Evolutionary conservation across 2,888 invertebrate genomes (phyloP).

Genomic region (Cyclophora albipunctata): DNA sequence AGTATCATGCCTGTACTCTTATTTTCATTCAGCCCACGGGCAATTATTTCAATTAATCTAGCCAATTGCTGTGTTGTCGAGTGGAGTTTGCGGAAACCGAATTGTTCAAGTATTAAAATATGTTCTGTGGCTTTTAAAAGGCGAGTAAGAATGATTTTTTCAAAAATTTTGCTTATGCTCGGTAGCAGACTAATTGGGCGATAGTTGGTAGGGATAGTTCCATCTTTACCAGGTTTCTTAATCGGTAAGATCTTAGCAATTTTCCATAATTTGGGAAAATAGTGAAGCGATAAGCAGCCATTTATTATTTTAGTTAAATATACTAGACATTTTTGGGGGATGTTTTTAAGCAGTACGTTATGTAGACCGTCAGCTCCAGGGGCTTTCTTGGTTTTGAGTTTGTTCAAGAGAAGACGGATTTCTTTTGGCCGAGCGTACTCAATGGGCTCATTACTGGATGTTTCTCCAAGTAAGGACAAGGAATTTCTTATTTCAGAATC

Average conservation of each 20-base stretch:
- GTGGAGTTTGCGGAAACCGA: conserved; percentile 7
- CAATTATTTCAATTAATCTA: conserved; percentile 1
- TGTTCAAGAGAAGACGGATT: background rate
- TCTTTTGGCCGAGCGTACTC: background rate
- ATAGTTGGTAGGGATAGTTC: background rate
- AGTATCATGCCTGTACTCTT: background rate
- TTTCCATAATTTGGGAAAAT: conserved; percentile 7
- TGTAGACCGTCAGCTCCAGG: background rate
- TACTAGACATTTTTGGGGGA: background rate
- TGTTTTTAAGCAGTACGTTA: background rate
- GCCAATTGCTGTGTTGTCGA: conserved; percentile 10
- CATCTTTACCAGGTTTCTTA: conserved; percentile 11
- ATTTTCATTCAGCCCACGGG: background rate
- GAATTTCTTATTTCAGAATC: background rate
- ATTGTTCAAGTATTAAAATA: conserved; percentile 6
- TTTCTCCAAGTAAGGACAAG: background rate
- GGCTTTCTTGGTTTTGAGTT: background rate
- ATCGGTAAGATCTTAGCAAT: conserved; percentile 8
- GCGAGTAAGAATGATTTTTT: background rate
- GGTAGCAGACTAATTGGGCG: conserved; percentile 4
- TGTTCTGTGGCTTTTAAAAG: background rate
- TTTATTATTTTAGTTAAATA: background rate
- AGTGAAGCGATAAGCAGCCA: background rate
- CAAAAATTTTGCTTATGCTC: background rate
- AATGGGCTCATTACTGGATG: background rate